Evolutionary conservation across 2,113 vertebrate species (phyloP), one percentile per base, ranked within the genome.

Genomic region (Pyxicephalus adspersus): DNA sequence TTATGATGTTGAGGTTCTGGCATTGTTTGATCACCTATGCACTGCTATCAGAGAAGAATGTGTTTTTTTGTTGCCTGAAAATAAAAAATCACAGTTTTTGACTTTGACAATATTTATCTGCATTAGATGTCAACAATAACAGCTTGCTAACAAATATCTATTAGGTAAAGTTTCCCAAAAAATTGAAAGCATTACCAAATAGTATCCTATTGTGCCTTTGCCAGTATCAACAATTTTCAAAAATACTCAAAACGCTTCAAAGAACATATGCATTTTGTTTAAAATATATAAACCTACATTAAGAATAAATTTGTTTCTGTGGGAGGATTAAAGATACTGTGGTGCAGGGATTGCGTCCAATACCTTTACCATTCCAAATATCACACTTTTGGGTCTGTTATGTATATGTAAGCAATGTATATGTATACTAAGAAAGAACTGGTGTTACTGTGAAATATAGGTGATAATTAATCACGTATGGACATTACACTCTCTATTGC

Each of bases 381-480:
- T 74, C n/a, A 55, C 29, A 23, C 29, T 23, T 74, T 74, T 16
- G 22, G 54, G 20, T 31, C 22, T 38, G 25, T 54, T 34, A 34
- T 38, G 29, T 29, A 25, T 70, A 22, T 38, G 34, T 7, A 29
- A 55, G 26, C 38, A 38, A 64, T 31, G 23, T 65, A 73, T 77
- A 55, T 77, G 45, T 66, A 19, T 5, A 3, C 61, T 52, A 54
- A 77, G 26, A 19, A 55, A 31, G 75, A 29, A 15, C 19, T 23
- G 63, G 38, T 55, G 38, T 61, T 64, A 13, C 4, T 26, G 15
- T 77, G 45, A 65, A 65, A 66, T 77, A 65, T 65, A 23, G 63
- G 23, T 77, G 50, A 65, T 77, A 65, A 65, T 65, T 54, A 55
- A 55, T 77, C 25, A 52, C 50, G 34, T 50, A 55, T 67, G 64